These are phyloP conservation scores for Cranoglanis bouderius DNA, from an alignment of 2,113 vertebrate genomes.

Conservation along the genomic window DNA sequence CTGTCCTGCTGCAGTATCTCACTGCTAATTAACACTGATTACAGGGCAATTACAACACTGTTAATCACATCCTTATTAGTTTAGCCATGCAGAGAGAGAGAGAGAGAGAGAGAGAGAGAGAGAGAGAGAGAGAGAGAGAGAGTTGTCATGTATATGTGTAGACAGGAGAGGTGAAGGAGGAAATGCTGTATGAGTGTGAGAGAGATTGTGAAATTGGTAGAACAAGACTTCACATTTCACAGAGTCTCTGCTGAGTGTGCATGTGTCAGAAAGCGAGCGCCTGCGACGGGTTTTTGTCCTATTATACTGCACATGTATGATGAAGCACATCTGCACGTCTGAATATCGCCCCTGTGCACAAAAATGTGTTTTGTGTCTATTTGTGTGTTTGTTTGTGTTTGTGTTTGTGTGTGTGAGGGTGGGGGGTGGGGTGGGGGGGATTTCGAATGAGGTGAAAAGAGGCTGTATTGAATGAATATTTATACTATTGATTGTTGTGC, in stretches of 20 bases:
- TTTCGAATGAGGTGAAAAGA: constrained; percentile 30
- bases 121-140: constrained; percentile 56
- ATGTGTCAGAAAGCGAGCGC: constrained; percentile 27
- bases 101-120: constrained; percentile 52
- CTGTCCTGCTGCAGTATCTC: constrained; percentile 65
- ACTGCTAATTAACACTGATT: constrained; percentile 75
- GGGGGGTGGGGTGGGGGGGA: constrained; percentile 11
- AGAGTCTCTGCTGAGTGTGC: constrained; percentile 18
- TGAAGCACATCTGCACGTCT: background rate
- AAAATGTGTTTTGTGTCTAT: constrained; percentile 31
- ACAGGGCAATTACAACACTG: constrained; percentile 75
- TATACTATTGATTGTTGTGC: constrained; percentile 61
- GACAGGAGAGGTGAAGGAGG: background rate
- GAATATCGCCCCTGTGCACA: background rate
- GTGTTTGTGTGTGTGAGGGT: constrained; percentile 36
- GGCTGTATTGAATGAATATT: constrained; percentile 65
- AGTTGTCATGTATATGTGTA: constrained; percentile 8
- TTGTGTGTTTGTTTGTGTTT: background rate
- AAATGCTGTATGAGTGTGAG: background rate
- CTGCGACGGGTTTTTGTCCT: constrained; percentile 23
- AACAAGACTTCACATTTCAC: constrained; percentile 32
- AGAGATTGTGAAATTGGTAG: constrained; percentile 29
- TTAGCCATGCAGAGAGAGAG: constrained; percentile 67
- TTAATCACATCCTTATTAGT: constrained; percentile 78
- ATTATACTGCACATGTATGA: background rate